These are phyloP conservation scores for Turdus rufiventris DNA, from an alignment of 2,113 vertebrate species.

Conservation along the genomic window DNA sequence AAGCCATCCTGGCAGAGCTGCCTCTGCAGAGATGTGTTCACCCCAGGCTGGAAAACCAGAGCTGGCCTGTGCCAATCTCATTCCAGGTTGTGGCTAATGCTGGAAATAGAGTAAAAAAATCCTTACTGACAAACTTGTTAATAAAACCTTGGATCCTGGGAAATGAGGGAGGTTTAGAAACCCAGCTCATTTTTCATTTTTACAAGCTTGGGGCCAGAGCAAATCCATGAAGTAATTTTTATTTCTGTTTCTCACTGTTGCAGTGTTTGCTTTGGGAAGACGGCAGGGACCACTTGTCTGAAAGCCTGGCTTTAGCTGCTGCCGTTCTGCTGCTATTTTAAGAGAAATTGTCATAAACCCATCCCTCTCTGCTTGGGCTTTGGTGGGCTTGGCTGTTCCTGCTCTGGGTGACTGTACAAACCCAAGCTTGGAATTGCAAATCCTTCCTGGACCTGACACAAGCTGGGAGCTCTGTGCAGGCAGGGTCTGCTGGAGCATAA, in stretches of 20 bases:
- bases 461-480: neutral
- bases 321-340: neutral
- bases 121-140: neutral
- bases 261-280: constrained; percentile 5
- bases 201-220: neutral
- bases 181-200: neutral
- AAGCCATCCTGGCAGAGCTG: neutral
- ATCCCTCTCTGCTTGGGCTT: neutral
- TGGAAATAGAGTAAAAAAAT: neutral
- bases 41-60: neutral
- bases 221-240: constrained; percentile 34
- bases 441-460: rapidly evolving
- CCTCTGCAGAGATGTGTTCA: neutral
- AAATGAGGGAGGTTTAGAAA: neutral
- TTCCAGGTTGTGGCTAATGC: neutral
- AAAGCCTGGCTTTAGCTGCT: neutral
- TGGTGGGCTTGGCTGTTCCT: rapidly evolving
- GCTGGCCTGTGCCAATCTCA: neutral
- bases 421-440: neutral
- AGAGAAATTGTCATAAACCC: neutral
- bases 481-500: neutral
- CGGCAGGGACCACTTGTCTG: neutral
- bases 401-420: neutral
- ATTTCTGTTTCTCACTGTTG: neutral
- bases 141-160: neutral